Evolutionary conservation across 2,888 invertebrate genomes (phyloP), one percentile per base, ranked within the genome.

Genomic region (Lasioglossum villosulum): DNA sequence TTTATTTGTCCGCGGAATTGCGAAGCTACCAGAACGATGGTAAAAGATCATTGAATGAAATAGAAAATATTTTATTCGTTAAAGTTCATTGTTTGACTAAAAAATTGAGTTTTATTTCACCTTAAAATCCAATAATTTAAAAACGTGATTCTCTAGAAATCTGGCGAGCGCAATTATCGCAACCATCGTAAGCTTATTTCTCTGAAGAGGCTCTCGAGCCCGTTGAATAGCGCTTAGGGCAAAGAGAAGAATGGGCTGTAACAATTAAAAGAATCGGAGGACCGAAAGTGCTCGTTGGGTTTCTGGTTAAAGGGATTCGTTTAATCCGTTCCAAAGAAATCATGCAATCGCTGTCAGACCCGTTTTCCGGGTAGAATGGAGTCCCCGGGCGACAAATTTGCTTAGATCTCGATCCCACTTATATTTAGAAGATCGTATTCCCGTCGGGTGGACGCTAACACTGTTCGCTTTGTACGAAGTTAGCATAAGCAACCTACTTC

Each of bases 401-500:
- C 66, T 37, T 52, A n/a, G 66, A 30, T 66, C 66, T 52, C 23
- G 19, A 48, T 42, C 37, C 45, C 45, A 27, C 52, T 81, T 82
- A 75, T 72, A 82, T 82, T 83, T 76, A 78, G 66, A 82, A 52
- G 27, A 72, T 23, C 42, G 23, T 66, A 45, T 42, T 76, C 56
- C 27, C 19, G 82, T 71, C 34, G 59, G 68, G 23, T 34, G 52
- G 42, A 45, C 42, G 42, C 27, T 45, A 68, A 82, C 71, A 42
- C 42, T 23, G n/a, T 81, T 52, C 63, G 30, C 56, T 80, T 75
- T 77, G 75, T 75, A 72, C 75, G 39, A 82, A 45, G 75, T 78
- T 75, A 63, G 78, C 78, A 78, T 63, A 76, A 78, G 86, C 30
- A 86, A 87, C 82, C 80, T 74, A 87, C 68, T 81, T 85, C 52